These are phyloP conservation scores for Drosophila neotestacea DNA, from an alignment of 2,888 invertebrate genomes.

Conservation along the genomic window DNA sequence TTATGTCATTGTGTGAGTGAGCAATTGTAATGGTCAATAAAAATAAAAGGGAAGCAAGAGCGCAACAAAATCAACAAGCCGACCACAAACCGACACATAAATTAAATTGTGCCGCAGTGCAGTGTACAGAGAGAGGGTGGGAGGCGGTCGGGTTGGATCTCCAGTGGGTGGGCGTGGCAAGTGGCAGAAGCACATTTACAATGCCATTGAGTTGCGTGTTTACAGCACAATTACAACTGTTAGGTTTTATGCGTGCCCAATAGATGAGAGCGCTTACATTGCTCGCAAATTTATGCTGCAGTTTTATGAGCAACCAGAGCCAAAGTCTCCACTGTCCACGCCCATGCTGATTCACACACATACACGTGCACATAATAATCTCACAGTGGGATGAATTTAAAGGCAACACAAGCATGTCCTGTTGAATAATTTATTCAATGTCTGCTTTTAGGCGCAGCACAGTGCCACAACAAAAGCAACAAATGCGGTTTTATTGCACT, in stretches of 20 bases:
- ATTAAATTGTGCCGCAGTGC: conserved; percentile 76
- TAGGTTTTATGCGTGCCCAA: conserved; percentile 80
- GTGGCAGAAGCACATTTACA: conserved; percentile 58
- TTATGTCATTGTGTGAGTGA: conserved; percentile 18
- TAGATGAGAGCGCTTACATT: conserved; percentile 45
- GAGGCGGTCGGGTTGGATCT: background rate
- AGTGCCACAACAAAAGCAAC: conserved; percentile 44
- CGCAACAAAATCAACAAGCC: conserved; percentile 73
- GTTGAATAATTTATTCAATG: conserved; percentile 81
- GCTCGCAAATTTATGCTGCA: conserved; percentile 75
- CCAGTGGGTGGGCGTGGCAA: conserved; percentile 31
- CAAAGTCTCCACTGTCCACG: conserved; percentile 31
- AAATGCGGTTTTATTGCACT: conserved; percentile 71
- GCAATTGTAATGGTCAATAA: conserved; percentile 75
- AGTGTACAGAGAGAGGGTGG: conserved; percentile 35
- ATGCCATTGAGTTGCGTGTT: conserved; percentile 81
- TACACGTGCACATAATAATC: conserved; percentile 54
- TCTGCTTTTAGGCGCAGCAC: conserved; percentile 73
- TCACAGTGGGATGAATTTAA: conserved; percentile 61
- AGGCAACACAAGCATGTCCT: conserved; percentile 44
- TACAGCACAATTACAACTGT: conserved; percentile 81
- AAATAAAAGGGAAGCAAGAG: conserved; percentile 57
- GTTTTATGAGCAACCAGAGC: conserved; percentile 72
- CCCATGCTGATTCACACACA: conserved; percentile 8
- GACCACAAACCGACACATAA: conserved; percentile 70